Percentiles rank a stretch among this genome's conserved stretches.
Conservation (phyloP, 2,113 vertebrate species). For the Dolichotis patagonum region DNA sequence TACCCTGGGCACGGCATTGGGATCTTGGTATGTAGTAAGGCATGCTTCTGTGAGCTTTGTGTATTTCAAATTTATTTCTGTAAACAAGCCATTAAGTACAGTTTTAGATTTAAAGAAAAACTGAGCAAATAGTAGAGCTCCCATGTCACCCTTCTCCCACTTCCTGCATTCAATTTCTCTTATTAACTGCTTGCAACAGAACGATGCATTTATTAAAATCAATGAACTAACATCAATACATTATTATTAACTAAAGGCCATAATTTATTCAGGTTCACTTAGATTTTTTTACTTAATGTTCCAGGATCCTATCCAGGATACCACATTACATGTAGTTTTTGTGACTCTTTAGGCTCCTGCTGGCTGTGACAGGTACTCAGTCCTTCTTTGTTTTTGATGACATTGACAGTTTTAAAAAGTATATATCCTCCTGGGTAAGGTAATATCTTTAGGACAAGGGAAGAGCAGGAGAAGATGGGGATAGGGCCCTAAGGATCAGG, state of each 20-base stretch:
- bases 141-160: no score
- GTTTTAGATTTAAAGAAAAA: background rate
- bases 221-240: background rate
- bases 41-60: background rate
- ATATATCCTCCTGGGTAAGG: background rate
- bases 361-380: background rate
- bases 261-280: constrained; percentile 25
- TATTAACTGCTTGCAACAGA: background rate
- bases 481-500: no score
- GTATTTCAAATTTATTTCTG: background rate
- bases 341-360: background rate
- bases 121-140: background rate
- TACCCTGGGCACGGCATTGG: no score
- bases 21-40: background rate
- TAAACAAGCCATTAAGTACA: background rate
- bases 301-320: background rate
- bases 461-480: background rate
- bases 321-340: background rate
- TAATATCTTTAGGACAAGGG: background rate
- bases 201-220: background rate
- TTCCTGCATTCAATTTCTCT: background rate
- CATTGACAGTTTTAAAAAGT: background rate
- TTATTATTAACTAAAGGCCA: constrained; percentile 18
- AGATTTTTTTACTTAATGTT: background rate
- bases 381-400: background rate